Percentiles rank a stretch among this genome's conserved stretches.
These are phyloP conservation scores for Zingel zingel DNA, from an alignment of 2,113 vertebrate genomes.

Conservation along the genomic window DNA sequence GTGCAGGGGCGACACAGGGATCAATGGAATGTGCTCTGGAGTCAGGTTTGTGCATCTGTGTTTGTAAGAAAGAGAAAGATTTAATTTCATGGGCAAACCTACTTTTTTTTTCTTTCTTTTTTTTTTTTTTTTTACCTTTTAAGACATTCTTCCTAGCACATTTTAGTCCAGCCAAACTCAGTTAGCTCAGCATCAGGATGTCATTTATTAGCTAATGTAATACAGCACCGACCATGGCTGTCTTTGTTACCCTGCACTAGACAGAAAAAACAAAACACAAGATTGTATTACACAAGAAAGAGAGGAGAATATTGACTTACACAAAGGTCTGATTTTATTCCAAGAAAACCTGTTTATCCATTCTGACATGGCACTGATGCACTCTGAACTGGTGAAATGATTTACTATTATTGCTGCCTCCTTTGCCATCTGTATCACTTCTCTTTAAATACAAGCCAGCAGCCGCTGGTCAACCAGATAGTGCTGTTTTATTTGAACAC, in stretches of 20 bases:
- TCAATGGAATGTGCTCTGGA: slow-evolving; percentile 45
- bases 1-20: slow-evolving; percentile 39
- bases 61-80: slow-evolving; percentile 26
- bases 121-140: neutral
- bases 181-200: slow-evolving; percentile 50
- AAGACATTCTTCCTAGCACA: slow-evolving; percentile 18
- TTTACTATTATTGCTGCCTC: slow-evolving; percentile 55
- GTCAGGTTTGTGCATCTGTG: slow-evolving; percentile 25
- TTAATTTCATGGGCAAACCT: neutral
- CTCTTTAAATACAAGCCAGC: slow-evolving; percentile 67
- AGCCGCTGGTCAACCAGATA: slow-evolving; percentile 69
- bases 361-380: slow-evolving; percentile 49
- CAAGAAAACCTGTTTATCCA: slow-evolving; percentile 60
- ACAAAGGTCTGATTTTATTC: slow-evolving; percentile 35
- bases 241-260: slow-evolving; percentile 23
- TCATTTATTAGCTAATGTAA: slow-evolving; percentile 62
- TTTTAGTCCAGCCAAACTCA: slow-evolving; percentile 12
- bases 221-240: slow-evolving; percentile 22
- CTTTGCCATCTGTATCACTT: slow-evolving; percentile 63
- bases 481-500: slow-evolving; percentile 73
- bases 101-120: neutral
- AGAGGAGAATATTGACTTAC: slow-evolving; percentile 39
- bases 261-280: slow-evolving; percentile 33
- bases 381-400: slow-evolving; percentile 48
- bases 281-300: slow-evolving; percentile 27